Base-by-base conservation (phyloP, 2,797 vertebrate genomes). In the Leptatherina wallacei region DNA sequence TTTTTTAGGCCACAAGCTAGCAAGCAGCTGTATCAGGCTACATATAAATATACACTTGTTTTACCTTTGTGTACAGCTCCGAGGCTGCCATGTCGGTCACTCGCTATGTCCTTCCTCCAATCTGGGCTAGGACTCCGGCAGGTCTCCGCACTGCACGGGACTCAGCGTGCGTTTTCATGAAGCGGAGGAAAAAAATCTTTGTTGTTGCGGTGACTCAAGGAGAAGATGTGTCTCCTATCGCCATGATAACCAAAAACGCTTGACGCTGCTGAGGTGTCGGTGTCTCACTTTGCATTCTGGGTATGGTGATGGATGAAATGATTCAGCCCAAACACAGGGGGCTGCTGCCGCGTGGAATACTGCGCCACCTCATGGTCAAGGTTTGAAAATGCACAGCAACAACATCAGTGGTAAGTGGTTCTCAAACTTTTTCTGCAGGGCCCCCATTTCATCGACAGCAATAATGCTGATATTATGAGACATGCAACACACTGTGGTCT, bases 31-130 rank as follows among this genome's bases (percentile, higher is more conserved):
- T 6, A 22, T 2, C n/a, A 24, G 8, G 56, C 38, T 44, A n/a
- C 30, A 63, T n/a, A 33, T 29, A 77, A 51, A 78, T 2, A 6
- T 65, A 20, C 65, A 63, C 64, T 75, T 51, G 75, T 52, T 56
- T 95, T 94, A 98, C 97, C 97, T 98, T 98, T 78, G 97, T 98
- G 91, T 96, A 98, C 66, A 98, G 96, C 95, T 98, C 96, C 58
- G 96, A 96, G 89, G 96, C 96, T 91, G 97, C 97, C 96, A 97
- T 98, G 91, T 85, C 92, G 84, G 75, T 86, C 70, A 33, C 69
- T 62, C 85, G 78, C 81, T 84, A 47, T 63, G 84, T 90, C 82
- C 84, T 89, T 61, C 65, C 86, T 82, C 88, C 89, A 70, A 78
- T 91, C 83, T 76, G 81, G 79, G 80, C 83, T 84, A 77, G 77